Evolutionary conservation across 2,797 vertebrate genomes (phyloP).

Genomic region (Spatula versicolor): DNA sequence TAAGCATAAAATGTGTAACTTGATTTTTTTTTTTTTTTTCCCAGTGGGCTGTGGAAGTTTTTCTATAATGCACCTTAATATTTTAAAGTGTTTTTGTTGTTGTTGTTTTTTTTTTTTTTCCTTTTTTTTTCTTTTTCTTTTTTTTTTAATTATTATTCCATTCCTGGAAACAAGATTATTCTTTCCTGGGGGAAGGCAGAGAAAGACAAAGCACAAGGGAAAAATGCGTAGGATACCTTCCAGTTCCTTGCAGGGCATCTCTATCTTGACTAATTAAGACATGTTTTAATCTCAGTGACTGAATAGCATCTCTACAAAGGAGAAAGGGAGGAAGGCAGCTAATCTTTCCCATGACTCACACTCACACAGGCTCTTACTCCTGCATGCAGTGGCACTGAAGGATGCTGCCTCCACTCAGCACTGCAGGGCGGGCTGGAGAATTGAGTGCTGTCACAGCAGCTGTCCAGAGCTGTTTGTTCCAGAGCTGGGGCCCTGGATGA

Average conservation of each 20-base stretch:
- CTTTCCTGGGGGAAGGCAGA: slow-evolving; percentile 16
- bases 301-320: slow-evolving; percentile 34
- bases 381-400: background rate
- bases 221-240: slow-evolving; percentile 64
- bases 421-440: background rate
- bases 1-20: slow-evolving; percentile 32
- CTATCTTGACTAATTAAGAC: slow-evolving; percentile 67
- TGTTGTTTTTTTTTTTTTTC: background rate
- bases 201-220: slow-evolving; percentile 16
- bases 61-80: background rate
- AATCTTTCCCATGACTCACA: slow-evolving; percentile 66
- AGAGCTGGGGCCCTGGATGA: accelerated
- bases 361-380: slow-evolving; percentile 5
- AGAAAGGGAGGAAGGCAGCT: slow-evolving; percentile 52
- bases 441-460: accelerated
- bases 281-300: slow-evolving; percentile 50
- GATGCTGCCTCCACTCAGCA: background rate
- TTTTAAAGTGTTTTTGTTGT: background rate
- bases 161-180: slow-evolving; percentile 42
- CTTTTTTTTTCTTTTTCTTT: background rate
- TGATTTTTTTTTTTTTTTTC: slow-evolving; percentile 8
- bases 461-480: background rate
- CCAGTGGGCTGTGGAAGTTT: background rate
- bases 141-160: background rate
- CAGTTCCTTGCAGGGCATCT: slow-evolving; percentile 22